Base-by-base conservation (phyloP, 2,888 invertebrate species). In the Sipha maydis region DNA sequence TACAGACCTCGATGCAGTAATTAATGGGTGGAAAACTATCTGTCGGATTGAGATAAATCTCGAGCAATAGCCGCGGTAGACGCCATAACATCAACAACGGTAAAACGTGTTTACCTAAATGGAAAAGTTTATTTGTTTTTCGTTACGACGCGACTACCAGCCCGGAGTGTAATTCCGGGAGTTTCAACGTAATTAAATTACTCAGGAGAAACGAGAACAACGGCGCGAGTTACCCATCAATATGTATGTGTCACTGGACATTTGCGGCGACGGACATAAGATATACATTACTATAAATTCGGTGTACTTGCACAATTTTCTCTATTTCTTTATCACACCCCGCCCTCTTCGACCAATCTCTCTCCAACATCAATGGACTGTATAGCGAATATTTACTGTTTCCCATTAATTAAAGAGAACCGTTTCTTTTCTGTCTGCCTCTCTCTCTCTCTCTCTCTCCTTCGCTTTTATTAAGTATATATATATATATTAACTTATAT, bases 111-210 rank as follows among this genome's bases (percentile, higher is more conserved):
- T 82, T 69, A 69, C 71, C 69, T 69, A 71, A 71, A 82, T 48
- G 71, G 82, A 82, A 82, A 82, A 71, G 82, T 82, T 71, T 82
- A 82, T 82, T 71, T 71, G 69, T 82, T 82, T 82, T 82, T 82
- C 82, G 1, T 25, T 25, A 25, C 25, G 28, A 9, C 38, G 38
- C 41, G 11, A 11, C 25, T 1, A 17, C 38, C 17, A 17, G 80
- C 41, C 38, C n/a, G 82, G 25, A 54, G 19, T 38, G n/a, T 75
- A 19, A 73, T 56, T 56, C 56, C 56, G 75, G 38, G 38, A 84
- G 76, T 61, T 75, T 56, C 38, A 28, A 61, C 61, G 84, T 85
- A 69, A 85, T 85, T 85, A 67, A 85, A 85, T 85, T 85, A 85
- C 85, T 85, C 17, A 28, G 28, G 76, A 14, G 41, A 84, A 76